Evolutionary conservation across 2,113 vertebrate species (phyloP).

Genomic region (Cynoglossus semilaevis): DNA sequence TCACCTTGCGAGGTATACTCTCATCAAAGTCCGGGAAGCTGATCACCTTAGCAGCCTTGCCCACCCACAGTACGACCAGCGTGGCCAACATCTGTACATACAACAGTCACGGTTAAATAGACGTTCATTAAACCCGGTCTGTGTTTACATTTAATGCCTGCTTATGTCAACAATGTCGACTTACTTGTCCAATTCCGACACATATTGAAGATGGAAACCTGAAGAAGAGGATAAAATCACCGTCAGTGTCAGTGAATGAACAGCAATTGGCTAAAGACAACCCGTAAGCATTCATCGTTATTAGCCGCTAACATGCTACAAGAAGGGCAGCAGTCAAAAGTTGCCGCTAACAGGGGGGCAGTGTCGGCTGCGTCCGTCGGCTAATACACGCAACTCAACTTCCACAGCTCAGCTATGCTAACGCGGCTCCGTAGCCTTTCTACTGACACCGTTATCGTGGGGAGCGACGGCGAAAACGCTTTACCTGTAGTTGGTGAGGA

Average conservation of each 20-base stretch:
- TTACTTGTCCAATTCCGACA: conserved; percentile 94
- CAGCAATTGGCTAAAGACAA: neutral
- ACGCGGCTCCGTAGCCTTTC: conserved; percentile 8
- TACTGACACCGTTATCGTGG: neutral
- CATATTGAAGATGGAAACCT: conserved; percentile 95
- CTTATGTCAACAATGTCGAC: conserved; percentile 45
- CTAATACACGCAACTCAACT: conserved; percentile 9
- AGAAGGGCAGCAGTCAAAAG: conserved; percentile 6
- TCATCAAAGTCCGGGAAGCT: conserved; percentile 89
- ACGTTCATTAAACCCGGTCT: neutral
- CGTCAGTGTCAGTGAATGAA: conserved; percentile 6
- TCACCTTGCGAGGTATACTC: conserved; percentile 86
- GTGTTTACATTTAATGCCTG: neutral
- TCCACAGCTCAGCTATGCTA: conserved; percentile 40
- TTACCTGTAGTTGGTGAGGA: conserved; percentile 88
- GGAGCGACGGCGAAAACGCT: neutral
- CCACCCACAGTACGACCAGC: conserved; percentile 87
- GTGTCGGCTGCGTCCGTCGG: neutral
- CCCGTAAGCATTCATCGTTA: neutral
- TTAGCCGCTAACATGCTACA: neutral
- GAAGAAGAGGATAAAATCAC: conserved; percentile 16
- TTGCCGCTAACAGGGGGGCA: conserved; percentile 13
- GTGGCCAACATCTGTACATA: conserved; percentile 90
- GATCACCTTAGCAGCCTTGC: conserved; percentile 89
- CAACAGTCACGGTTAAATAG: neutral